Base-by-base conservation (phyloP, 2,888 invertebrate species). In the Cerceris ruficornis region DNA sequence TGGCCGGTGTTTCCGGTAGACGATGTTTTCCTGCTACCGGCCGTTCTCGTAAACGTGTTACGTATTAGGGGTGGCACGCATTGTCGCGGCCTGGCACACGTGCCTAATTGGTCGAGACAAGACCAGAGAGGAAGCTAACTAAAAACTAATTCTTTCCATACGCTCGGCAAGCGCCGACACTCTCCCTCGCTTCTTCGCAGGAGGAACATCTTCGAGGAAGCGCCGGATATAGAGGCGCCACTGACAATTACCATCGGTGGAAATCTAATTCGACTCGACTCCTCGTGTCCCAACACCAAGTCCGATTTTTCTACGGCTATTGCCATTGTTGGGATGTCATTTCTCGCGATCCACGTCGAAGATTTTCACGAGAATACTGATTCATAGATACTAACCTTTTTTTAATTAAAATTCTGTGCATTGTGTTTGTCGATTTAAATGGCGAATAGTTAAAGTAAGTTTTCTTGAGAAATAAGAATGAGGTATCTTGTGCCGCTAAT, bases 181-280 rank as follows among this genome's bases (percentile, higher is more conserved):
- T 69, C 72, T 76, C 70, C 54, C 65, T 58, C 68, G 11, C 66
- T 74, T 60, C 58, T 49, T 58, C 74, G 55, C 59, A 61, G 54
- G 61, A 60, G 52, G 46, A 65, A 65, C 82, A 83, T 88, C 85
- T 92, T 92, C 92, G 91, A 71, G 82, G 92, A 92, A 92, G 89
- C 85, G 88, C 91, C 92, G 92, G 92, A 92, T 92, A 92, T 91
- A 91, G 90, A 90, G 92, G 92, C 92, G 92, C 92, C 92, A 87
- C 87, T 79, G 85, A 83, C 89, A 92, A 92, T 92, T 92, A 92
- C 80, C 89, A 88, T 88, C 86, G 82, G 76, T 76, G 81, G 84
- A 88, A 88, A 88, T 88, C 84, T 91, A 89, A 91, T 91, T 89
- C 86, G 86, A 90, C 88, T 77, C 85, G 91, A 90, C 86, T 80